Conservation (phyloP, 2,113 vertebrate genomes). For the Cranoglanis bouderius region DNA sequence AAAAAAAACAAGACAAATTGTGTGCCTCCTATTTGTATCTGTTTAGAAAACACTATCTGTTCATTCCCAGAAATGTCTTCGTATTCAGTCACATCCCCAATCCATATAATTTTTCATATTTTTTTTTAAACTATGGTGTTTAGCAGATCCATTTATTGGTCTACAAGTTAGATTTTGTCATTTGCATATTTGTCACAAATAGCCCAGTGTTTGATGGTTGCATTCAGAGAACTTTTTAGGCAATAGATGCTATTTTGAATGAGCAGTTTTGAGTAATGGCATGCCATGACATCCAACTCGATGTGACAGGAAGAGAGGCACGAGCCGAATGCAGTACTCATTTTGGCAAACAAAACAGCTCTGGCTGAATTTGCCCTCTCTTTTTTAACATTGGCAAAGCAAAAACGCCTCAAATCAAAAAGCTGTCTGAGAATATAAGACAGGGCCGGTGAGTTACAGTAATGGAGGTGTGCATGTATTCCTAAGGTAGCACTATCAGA, state of each 20-base stretch:
- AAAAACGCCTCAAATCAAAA: conserved; percentile 18
- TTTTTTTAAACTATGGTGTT: not conserved
- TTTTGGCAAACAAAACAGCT: conserved; percentile 52
- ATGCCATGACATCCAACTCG: conserved; percentile 29
- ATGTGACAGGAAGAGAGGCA: conserved; percentile 37
- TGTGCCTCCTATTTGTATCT: not conserved
- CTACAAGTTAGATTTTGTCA: not conserved
- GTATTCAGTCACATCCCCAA: not conserved
- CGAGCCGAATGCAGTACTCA: conserved; percentile 31
- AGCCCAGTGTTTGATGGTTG: not conserved
- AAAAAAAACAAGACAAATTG: too few relatives aligned
- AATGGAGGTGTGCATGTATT: not conserved
- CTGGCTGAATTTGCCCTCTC: conserved; percentile 52
- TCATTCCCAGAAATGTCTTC: not conserved
- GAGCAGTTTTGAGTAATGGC: conserved; percentile 13
- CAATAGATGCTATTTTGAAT: conserved; percentile 17
- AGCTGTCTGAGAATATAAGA: conserved; percentile 9
- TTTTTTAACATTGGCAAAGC: conserved; percentile 8
- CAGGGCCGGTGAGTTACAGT: not conserved
- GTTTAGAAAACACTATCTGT: not conserved
- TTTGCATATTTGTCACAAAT: conserved; percentile 1
- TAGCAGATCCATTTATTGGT: not conserved
- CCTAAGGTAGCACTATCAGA: conserved; percentile 37
- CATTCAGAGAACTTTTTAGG: not conserved
- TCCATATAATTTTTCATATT: not conserved